A percentile compares a stretch with the other conserved stretches of the same genome.
These are phyloP conservation scores for Raja brachyura DNA, from an alignment of 2,113 vertebrate species.

Conservation along the genomic window DNA sequence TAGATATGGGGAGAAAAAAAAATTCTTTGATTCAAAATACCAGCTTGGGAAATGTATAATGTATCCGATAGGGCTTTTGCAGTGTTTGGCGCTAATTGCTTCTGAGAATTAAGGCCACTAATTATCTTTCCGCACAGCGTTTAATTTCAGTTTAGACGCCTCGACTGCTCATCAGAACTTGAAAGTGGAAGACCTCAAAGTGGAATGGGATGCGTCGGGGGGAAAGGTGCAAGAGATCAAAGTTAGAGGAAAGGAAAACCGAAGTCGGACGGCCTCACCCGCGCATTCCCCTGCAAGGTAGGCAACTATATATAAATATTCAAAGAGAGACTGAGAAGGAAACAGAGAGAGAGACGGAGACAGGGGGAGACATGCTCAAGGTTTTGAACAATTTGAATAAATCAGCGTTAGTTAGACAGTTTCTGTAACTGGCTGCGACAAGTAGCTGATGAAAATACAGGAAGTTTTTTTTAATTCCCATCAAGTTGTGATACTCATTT, in stretches of 20 bases:
- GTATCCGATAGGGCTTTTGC: neutral
- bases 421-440: neutral
- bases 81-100: neutral
- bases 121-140: conserved; percentile 57
- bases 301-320: no score
- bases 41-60: neutral
- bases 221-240: conserved; percentile 89
- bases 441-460: neutral
- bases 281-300: conserved; percentile 90
- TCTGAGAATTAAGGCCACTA: neutral
- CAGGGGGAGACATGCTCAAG: neutral
- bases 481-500: neutral
- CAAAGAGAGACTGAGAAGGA: no score
- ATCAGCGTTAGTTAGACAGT: neutral
- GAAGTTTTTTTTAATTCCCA: neutral
- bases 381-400: neutral
- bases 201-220: conserved; percentile 88
- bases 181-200: conserved; percentile 79
- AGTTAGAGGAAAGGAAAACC: conserved; percentile 68
- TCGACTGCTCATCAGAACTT: conserved; percentile 87
- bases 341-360: no score
- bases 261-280: conserved; percentile 78
- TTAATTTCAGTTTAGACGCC: conserved; percentile 80
- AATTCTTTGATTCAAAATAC: neutral
- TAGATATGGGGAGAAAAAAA: neutral